A percentile compares a stretch with the other conserved stretches of the same genome.
Conservation (phyloP, 2,888 invertebrate species). For the Lepidochitona cinerea region DNA sequence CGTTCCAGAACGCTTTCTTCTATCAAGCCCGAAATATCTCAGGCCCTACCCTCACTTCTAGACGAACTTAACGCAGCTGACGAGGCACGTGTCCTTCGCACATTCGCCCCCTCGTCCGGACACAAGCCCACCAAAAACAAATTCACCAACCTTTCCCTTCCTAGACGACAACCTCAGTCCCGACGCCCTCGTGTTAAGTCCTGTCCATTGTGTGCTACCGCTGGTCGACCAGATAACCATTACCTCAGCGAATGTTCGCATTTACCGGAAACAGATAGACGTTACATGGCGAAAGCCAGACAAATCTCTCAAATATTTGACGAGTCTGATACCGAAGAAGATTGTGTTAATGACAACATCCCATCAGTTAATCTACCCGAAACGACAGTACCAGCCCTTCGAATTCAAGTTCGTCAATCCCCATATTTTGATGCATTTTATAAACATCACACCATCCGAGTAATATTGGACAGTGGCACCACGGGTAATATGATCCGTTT, state of each 20-base stretch:
- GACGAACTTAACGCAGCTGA: background rate
- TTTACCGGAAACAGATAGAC: background rate
- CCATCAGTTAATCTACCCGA: background rate
- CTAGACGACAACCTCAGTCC: no score
- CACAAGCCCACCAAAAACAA: no score
- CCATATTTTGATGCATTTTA: no score
- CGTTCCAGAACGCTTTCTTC: background rate
- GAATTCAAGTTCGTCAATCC: background rate
- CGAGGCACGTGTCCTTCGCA: no score
- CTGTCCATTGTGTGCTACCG: no score
- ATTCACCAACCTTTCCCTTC: no score
- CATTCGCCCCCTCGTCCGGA: no score
- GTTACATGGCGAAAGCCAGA: background rate
- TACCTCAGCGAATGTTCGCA: background rate
- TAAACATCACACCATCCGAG: no score
- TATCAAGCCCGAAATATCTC: conserved; percentile 10
- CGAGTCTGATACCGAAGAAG: background rate
- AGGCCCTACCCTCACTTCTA: conserved; percentile 13
- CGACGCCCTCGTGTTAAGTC: no score
- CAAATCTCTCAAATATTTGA: background rate
- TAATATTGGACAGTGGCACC: no score
- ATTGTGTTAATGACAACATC: background rate
- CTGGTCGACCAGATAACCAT: background rate
- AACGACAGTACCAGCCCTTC: background rate
- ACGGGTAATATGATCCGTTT: no score